Evolutionary conservation across 2,797 vertebrate species (phyloP).

Genomic region (Caiman crocodilus): DNA sequence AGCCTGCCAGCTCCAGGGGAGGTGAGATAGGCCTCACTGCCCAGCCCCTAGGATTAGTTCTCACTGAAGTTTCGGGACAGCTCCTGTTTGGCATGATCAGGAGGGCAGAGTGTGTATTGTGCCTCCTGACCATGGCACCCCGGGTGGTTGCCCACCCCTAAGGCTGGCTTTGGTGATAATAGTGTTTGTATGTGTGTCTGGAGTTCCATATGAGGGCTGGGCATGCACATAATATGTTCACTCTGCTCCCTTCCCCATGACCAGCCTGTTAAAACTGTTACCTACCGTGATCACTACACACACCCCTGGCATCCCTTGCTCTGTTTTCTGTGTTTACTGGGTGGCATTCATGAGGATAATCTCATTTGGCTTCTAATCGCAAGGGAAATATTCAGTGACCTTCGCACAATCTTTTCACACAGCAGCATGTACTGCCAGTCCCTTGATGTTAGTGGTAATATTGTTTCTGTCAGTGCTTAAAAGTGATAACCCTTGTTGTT

Average conservation of each 20-base stretch:
- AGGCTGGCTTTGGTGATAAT: not conserved
- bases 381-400: constrained; percentile 48
- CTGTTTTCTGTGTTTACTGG: constrained; percentile 53
- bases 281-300: not conserved
- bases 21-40: no score
- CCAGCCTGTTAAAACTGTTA: not conserved
- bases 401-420: not conserved
- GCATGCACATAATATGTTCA: not conserved
- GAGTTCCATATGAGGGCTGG: not conserved
- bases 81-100: no score
- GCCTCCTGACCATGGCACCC: no score
- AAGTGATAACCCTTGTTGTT: constrained; percentile 54
- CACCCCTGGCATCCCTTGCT: constrained; percentile 4
- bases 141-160: no score
- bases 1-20: no score
- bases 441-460: constrained; percentile 14
- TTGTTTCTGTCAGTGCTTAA: constrained; percentile 42
- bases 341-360: constrained; percentile 66
- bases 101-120: no score
- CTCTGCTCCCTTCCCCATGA: not conserved
- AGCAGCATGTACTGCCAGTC: constrained; percentile 35
- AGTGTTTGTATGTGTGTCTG: fast-evolving
- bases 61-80: no score
- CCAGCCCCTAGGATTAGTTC: no score
- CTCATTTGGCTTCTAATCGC: constrained; percentile 63